Base-by-base conservation (phyloP, 2,113 vertebrate species). In the Catharus fuscescens region DNA sequence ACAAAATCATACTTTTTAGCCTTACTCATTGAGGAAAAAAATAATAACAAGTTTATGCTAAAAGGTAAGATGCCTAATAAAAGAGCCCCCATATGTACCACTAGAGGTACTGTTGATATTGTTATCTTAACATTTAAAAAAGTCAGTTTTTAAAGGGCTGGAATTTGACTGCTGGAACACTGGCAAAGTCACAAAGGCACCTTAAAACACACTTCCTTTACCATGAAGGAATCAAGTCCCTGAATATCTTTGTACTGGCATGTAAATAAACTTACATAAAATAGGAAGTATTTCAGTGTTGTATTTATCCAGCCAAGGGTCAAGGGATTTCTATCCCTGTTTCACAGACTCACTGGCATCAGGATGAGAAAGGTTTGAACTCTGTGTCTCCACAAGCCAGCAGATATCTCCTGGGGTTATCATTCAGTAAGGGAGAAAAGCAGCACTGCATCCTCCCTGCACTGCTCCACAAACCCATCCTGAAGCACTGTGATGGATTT, bases 321-420 rank as follows among this genome's bases (percentile, higher is more conserved):
- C 52, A 12, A 10, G 6, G 42, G 18, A 47, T 85, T 87, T 56
- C 65, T 31, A 16, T 11, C 20, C 40, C 57, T 67, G 14, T 26
- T 82, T 88, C 76, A 47, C 66, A 76, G 48, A 50, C 61, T n/a
- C 42, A 38, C 34, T 50, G 14, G 20, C 36, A 28, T 36, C 24
- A 48, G n/a, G 16, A 48, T 25, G 48, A 67, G 62, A 32, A 38
- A 74, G 16, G 14, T 40, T 85, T 42, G 53, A 84, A 36, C 10
- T 3, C 20, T 19, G 29, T 2, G 1, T 29, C 16, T 36, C 47
- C 2, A 4, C 23, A 0, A 0, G 34, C 19, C 2, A 0, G 57
- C 48, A 74, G 23, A n/a, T 66, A 48, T 18, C 42, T 38, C 13
- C 12, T 6, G 17, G 16, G 8, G 12, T n/a, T 88, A 32, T 44